Conservation (phyloP, 2,113 vertebrate genomes). For the Brachyistius frenatus region DNA sequence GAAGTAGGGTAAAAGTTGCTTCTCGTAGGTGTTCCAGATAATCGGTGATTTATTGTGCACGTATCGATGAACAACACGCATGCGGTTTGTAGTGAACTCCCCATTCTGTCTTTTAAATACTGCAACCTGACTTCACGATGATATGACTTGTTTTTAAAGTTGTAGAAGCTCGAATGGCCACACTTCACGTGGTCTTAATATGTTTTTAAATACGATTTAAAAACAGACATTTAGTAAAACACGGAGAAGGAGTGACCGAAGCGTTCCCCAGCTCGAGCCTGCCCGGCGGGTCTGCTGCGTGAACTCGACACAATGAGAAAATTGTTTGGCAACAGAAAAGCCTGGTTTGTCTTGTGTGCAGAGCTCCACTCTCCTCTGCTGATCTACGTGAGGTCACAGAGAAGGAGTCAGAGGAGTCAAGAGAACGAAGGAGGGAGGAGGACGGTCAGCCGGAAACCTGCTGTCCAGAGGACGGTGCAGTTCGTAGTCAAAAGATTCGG, state of each 20-base stretch:
- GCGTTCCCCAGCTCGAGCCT: slow-evolving; percentile 39
- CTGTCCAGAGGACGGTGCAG: slow-evolving; percentile 6
- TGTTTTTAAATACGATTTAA: not conserved
- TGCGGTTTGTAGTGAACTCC: slow-evolving; percentile 1
- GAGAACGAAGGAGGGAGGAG: slow-evolving; percentile 9
- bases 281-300: slow-evolving; percentile 50
- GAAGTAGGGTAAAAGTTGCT: slow-evolving; percentile 3
- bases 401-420: not conserved
- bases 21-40: not conserved
- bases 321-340: slow-evolving; percentile 75
- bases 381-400: slow-evolving; percentile 68
- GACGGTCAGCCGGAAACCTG: not conserved
- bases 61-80: not conserved
- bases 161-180: not conserved
- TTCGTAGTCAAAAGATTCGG: not conserved
- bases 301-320: slow-evolving; percentile 76
- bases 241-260: slow-evolving; percentile 12
- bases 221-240: not conserved
- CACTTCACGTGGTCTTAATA: not conserved
- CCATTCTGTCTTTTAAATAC: slow-evolving; percentile 18
- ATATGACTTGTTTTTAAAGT: not conserved
- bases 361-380: slow-evolving; percentile 44
- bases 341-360: slow-evolving; percentile 59
- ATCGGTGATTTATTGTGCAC: slow-evolving; percentile 4
- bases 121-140: not conserved